Evolutionary conservation across 2,888 invertebrate genomes (phyloP), one percentile per base, ranked within the genome.

Genomic region (Crepidodera aurea): DNA sequence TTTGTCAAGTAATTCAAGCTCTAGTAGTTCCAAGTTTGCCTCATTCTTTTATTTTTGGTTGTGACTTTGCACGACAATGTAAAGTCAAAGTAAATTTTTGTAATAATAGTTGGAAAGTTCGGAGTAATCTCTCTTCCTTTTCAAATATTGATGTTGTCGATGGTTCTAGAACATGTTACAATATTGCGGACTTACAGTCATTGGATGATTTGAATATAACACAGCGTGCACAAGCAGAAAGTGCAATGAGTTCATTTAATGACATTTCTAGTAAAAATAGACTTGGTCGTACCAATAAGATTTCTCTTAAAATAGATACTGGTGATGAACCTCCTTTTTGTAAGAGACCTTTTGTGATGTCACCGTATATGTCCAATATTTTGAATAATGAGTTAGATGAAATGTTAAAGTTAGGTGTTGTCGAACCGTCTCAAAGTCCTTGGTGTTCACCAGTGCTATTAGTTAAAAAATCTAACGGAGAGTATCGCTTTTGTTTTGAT

Each of bases 361-460:
- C 63, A 8, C 63, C 66, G 5, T 66, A 60, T 27, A 66, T 63
- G 63, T 15, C n/a, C n/a, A 13, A 62, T 13, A 55, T 62, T 37
- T 27, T 62, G 1, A 62, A 62, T 55, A 51, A 54, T 13, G 64
- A 67, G 22, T 29, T 66, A 1, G 59, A 66, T 25, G 32, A 51
- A 37, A 67, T 65, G 65, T 18, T 67, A 6, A 15, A 51, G 3
- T 29, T 62, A 10, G 58, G 51, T 13, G 65, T 65, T 15, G 19
- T 64, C 0, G 56, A 60, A 12, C 56, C 50, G 10, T 59, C 62
- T 12, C 19, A 48, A 1, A 60, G 65, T 40, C 56, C 58, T 16
- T 64, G 27, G n/a, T 32, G 29, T 37, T 51, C 46, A 39, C 62
- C 65, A 22, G 58, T 65, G 1, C 40, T 67, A 8, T 44, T 63